Conservation (phyloP, 2,888 invertebrate species). For the Paralinhomoeus sp. region DNA sequence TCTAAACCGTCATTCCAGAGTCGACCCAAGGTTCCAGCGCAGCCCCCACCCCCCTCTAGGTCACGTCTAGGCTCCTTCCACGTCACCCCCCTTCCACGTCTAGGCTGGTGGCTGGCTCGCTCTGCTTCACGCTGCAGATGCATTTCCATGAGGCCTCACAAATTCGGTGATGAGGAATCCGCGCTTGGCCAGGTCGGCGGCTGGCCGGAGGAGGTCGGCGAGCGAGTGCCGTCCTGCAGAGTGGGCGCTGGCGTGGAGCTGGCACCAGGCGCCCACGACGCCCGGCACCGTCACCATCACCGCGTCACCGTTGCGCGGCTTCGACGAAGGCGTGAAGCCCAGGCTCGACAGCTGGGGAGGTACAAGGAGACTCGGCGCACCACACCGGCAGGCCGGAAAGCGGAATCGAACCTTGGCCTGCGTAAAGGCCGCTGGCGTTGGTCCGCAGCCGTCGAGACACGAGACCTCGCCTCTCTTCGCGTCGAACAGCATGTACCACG, state of each 20-base stretch:
- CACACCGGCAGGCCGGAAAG: not conserved
- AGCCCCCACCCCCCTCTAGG: too few relatives aligned
- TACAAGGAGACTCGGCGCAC: too few relatives aligned
- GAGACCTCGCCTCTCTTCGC: too few relatives aligned
- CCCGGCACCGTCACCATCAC: not conserved
- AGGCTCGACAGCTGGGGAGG: not conserved
- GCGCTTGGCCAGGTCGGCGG: not conserved
- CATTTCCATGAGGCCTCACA: too few relatives aligned
- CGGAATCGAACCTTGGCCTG: not conserved
- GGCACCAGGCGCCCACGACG: conserved; percentile 1
- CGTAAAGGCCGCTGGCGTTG: not conserved
- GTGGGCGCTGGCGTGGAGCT: not conserved
- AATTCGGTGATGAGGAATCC: not conserved
- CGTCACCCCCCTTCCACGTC: too few relatives aligned
- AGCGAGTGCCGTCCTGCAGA: not conserved
- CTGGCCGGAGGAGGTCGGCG: not conserved
- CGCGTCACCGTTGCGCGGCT: not conserved
- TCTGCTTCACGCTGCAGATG: too few relatives aligned
- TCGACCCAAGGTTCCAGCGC: too few relatives aligned
- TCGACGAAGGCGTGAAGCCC: not conserved
- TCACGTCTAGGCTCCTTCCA: too few relatives aligned
- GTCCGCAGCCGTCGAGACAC: conserved; percentile 1
- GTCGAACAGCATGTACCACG: too few relatives aligned
- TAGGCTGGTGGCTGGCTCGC: too few relatives aligned
- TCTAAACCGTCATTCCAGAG: too few relatives aligned